Evolutionary conservation across 1,140 invertebrate species (phyloP).

Genomic region (Aphaenogaster floridana): DNA sequence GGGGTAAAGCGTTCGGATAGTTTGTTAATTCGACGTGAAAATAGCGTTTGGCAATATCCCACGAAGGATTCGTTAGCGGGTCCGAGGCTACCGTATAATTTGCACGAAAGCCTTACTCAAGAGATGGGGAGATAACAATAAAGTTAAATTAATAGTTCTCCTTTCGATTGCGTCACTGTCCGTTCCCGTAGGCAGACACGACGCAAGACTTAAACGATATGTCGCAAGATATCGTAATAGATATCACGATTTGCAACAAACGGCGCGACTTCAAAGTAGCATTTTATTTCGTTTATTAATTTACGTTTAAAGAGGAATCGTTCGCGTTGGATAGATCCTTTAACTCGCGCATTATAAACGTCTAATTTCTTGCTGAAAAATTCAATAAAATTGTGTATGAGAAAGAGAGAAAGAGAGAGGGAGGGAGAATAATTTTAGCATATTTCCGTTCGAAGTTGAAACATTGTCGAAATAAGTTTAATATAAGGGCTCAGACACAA

Average conservation of each 20-base stretch:
- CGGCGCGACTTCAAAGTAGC: no score
- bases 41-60: slow-evolving; percentile 13
- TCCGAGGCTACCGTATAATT: slow-evolving; percentile 32
- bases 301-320: neutral
- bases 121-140: slow-evolving; percentile 37
- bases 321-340: neutral
- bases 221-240: slow-evolving; percentile 17
- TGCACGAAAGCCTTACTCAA: slow-evolving; percentile 42
- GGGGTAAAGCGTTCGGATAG: neutral
- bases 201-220: slow-evolving; percentile 36
- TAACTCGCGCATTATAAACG: neutral
- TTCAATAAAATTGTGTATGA: no score
- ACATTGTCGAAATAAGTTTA: no score
- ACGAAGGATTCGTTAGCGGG: slow-evolving; percentile 3
- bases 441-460: no score
- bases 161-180: slow-evolving; percentile 3
- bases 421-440: no score
- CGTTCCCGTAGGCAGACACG: neutral
- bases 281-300: neutral
- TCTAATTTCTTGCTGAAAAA: no score
- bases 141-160: slow-evolving; percentile 11
- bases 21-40: slow-evolving; percentile 15
- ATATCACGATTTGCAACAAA: slow-evolving; percentile 26
- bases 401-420: no score
- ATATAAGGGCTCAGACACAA: no score